Base-by-base conservation (phyloP, 2,797 vertebrate genomes). In the Peromyscus eremicus region DNA sequence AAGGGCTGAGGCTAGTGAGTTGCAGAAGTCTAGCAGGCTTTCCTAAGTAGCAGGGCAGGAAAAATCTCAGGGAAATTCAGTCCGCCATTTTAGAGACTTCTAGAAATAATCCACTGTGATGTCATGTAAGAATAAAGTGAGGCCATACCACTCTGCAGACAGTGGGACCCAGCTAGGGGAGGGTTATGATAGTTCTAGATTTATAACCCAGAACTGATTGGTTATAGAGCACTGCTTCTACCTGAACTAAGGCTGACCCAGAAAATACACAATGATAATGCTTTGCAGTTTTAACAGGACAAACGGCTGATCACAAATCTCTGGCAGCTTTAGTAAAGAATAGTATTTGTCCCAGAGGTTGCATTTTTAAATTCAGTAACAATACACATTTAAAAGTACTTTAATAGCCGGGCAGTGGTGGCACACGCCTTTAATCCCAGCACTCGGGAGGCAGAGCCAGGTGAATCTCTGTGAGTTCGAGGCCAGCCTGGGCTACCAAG, bases 381-480 rank as follows among this genome's bases (percentile, higher is more conserved):
- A 92, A 60, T 96, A 95, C 75, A 86, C 81, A 94, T 92, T 92
- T 64, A 37, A 70, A 80, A 95, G 66, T 89, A 87, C 55, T 92
- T 89, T 94, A 92, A 46, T 80, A 32, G n/a, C n/a, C n/a, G n/a
- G n/a, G n/a, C n/a, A n/a, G n/a, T n/a, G n/a, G n/a, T n/a, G n/a
- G n/a, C n/a, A n/a, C n/a, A n/a, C n/a, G n/a, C n/a, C n/a, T n/a
- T n/a, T n/a, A n/a, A n/a, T n/a, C n/a, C n/a, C n/a, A n/a, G n/a
- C n/a, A n/a, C n/a, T n/a, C n/a, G n/a, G n/a, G n/a, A n/a, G n/a
- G n/a, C n/a, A n/a, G n/a, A n/a, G n/a, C n/a, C n/a, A n/a, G n/a
- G n/a, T n/a, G n/a, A n/a, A n/a, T n/a, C n/a, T n/a, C n/a, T n/a
- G n/a, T n/a, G n/a, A n/a, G n/a, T n/a, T n/a, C n/a, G n/a, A n/a